Evolutionary conservation across 2,113 vertebrate species (phyloP).

Genomic region (Furnarius figulus): DNA sequence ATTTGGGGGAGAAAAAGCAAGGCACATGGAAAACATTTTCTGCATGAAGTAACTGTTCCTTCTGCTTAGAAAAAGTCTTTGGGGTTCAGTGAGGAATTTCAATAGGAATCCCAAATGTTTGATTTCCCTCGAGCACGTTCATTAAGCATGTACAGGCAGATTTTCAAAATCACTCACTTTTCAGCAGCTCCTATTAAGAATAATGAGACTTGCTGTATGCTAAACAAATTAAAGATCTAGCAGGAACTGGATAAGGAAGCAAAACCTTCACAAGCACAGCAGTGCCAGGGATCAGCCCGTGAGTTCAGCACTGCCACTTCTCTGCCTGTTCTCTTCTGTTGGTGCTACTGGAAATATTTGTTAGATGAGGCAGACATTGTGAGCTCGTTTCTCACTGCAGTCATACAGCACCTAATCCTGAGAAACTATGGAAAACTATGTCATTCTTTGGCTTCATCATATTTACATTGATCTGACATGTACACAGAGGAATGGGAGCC

Average conservation of each 20-base stretch:
- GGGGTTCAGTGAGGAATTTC: constrained; percentile 35
- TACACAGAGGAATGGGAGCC: neutral
- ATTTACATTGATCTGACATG: neutral
- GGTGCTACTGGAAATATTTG: neutral
- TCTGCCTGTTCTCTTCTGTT: neutral
- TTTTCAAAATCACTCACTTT: neutral
- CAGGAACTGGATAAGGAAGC: neutral
- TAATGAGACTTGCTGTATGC: neutral
- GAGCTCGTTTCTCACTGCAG: neutral
- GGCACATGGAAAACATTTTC: constrained; percentile 1
- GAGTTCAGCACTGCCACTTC: neutral
- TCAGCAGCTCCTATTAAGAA: constrained; percentile 1
- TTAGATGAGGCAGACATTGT: neutral
- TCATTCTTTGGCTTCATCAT: neutral
- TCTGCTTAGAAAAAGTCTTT: neutral
- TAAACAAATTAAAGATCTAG: constrained; percentile 19
- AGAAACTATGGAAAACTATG: neutral
- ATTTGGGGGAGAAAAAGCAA: neutral
- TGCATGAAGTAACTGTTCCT: constrained; percentile 18
- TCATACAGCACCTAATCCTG: neutral
- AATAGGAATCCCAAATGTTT: constrained; percentile 16
- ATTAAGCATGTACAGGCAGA: constrained; percentile 25
- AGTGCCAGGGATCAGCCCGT: neutral
- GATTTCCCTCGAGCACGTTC: constrained; percentile 4
- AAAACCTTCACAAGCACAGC: neutral